Evolutionary conservation across 2,888 invertebrate genomes (phyloP), one percentile per base, ranked within the genome.

Genomic region (Dilophus febrilis): DNA sequence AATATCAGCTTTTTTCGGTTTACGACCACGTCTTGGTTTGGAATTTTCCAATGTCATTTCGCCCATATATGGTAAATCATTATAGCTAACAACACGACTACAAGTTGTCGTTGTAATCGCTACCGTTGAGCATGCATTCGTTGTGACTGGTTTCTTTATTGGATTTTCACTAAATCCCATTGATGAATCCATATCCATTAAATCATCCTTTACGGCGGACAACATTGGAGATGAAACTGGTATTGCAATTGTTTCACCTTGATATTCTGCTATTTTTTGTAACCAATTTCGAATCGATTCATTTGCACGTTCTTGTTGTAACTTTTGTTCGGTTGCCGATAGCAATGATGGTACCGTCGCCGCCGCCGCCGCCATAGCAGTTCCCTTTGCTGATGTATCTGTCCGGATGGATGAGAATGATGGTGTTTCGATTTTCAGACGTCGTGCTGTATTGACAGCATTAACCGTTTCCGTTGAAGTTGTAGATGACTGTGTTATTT

Each of bases 1-100:
- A 47, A 90, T 90, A 53, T 88, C 88, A 0, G 88, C 86, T 58
- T 90, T 88, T 55, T 88, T 88, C 0, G 88, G 90, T 53, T 90
- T 90, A 14, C 88, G 67, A 1, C 88, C 88, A 44, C 90, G 68
- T 29, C 87, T 64, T 0, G 88, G 88, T 49, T 86, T 83, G 12
- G 81, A 82, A 59, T 88, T 85, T 54, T 87, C 86, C 40, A 88
- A 59, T 0, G 87, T 87, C 68, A 88, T 86, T 57, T 88, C 88
- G 1, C 88, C 88, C 87, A 88, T 88, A 59, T 87, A 88, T 0
- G 88, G 88, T 35, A 88, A 62, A 53, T 88, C 86, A 34, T 82
- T 77, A 54, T 82, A 86, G 34, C 79, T 80, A 48, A 83, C 69
- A 19, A 74, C 67, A 44, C 65, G 56, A 8, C 22, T 22, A 22